Percentiles rank a stretch among this genome's conserved stretches.
phyloP scores from a whole-genome alignment of 64 coral and sea anemone species.

The Stylophora pistillata region DNA sequence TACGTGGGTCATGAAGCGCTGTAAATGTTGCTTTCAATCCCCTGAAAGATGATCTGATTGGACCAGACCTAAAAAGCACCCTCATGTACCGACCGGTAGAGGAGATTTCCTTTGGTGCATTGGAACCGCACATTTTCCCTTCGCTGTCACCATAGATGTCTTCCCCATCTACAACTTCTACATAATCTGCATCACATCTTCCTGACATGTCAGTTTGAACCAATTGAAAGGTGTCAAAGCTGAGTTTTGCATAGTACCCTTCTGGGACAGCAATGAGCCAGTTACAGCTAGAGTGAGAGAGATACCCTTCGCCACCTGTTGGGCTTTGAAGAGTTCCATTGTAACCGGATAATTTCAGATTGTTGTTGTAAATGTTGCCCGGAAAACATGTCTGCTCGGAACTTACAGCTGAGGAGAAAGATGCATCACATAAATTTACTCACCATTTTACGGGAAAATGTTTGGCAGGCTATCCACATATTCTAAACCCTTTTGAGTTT shows the following conservation, averaged over 20 bases:
- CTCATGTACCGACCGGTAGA: not conserved
- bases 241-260: slow-evolving; percentile 29
- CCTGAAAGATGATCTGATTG: not conserved
- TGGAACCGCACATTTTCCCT: not conserved
- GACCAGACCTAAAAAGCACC: not conserved
- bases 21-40: not conserved
- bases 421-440: no score
- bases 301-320: not conserved
- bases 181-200: not conserved
- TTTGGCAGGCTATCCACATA: no score
- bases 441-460: no score
- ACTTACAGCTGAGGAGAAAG: no score
- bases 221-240: slow-evolving; percentile 9
- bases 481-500: no score
- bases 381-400: not conserved
- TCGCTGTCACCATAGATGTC: not conserved
- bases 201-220: not conserved
- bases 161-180: not conserved
- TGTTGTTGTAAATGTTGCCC: slow-evolving; percentile 20
- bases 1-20: not conserved
- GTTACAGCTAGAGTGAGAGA: slow-evolving; percentile 44
- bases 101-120: not conserved
- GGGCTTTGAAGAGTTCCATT: slow-evolving; percentile 39
- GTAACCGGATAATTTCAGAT: not conserved
- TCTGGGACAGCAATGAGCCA: slow-evolving; percentile 43